These are phyloP conservation scores for Limnothrissa miodon DNA, from an alignment of 2,113 vertebrate species.

Conservation along the genomic window DNA sequence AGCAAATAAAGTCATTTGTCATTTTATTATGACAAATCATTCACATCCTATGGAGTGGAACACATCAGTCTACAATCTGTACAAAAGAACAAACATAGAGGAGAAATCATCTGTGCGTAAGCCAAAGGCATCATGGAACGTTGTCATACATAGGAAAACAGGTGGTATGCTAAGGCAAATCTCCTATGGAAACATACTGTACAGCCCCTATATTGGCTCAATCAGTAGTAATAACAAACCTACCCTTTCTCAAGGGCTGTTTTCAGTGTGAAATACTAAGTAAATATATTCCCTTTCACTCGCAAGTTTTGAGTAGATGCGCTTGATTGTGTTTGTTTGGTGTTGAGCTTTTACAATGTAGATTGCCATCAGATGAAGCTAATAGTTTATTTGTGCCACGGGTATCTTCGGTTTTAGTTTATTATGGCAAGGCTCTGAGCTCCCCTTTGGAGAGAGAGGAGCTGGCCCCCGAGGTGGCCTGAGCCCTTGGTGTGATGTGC, in stretches of 20 bases:
- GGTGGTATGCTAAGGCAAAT: neutral
- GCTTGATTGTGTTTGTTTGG: neutral
- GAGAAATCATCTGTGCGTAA: neutral
- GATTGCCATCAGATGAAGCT: conserved; percentile 35
- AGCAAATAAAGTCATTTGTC: neutral
- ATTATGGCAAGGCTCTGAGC: neutral
- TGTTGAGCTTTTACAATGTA: conserved; percentile 14
- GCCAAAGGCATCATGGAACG: neutral
- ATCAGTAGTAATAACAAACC: neutral
- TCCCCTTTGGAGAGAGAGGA: neutral
- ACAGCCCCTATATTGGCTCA: neutral
- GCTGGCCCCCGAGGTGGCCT: neutral
- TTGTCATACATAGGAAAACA: neutral
- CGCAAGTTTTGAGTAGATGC: neutral
- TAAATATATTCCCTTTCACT: neutral
- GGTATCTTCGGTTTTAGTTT: neutral
- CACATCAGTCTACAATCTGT: neutral
- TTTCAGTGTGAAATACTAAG: neutral
- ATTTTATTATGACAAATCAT: neutral
- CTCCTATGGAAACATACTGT: neutral
- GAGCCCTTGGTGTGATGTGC: conserved; percentile 38
- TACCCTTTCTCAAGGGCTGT: neutral
- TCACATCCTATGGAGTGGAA: no score
- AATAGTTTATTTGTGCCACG: conserved; percentile 20
- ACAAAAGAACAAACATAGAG: neutral